Percentiles rank a stretch among this genome's conserved stretches.
phyloP scores from a whole-genome alignment of 1,140 invertebrate species.

The Octopus bimaculoides region DNA sequence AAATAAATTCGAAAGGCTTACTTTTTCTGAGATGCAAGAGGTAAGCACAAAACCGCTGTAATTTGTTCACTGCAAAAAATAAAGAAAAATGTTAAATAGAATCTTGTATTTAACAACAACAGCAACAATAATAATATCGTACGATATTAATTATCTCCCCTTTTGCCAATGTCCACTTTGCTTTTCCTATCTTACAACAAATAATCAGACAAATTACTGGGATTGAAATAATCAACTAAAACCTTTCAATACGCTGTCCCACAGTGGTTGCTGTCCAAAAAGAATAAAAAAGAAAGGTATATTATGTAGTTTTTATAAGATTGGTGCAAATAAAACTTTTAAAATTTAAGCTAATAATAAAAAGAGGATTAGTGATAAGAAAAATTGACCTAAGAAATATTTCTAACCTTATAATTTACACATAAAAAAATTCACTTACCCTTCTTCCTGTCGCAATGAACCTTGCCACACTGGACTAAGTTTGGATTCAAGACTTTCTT shows the following conservation, averaged over 20 bases:
- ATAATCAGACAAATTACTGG: no score
- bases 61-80: constrained; percentile 44
- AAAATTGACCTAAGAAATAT: no score
- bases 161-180: no score
- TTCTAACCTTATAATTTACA: background rate
- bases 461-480: constrained; percentile 31
- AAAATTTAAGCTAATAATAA: background rate
- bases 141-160: no score
- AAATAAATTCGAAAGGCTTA: constrained; percentile 14
- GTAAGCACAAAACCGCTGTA: constrained; percentile 50
- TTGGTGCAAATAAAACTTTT: background rate
- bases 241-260: no score
- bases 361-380: no score
- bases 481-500: constrained; percentile 24
- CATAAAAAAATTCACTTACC: constrained; percentile 22
- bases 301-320: no score
- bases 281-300: no score
- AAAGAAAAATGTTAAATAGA: constrained; percentile 10
- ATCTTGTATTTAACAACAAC: background rate
- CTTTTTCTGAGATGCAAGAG: constrained; percentile 64
- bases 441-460: constrained; percentile 29
- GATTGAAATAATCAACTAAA: no score
- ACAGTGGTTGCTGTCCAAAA: no score
- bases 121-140: background rate
- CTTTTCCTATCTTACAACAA: no score